These are phyloP conservation scores for Halocynthia aurantium DNA, from an alignment of 23 tunicate genomes.

Conservation along the genomic window DNA sequence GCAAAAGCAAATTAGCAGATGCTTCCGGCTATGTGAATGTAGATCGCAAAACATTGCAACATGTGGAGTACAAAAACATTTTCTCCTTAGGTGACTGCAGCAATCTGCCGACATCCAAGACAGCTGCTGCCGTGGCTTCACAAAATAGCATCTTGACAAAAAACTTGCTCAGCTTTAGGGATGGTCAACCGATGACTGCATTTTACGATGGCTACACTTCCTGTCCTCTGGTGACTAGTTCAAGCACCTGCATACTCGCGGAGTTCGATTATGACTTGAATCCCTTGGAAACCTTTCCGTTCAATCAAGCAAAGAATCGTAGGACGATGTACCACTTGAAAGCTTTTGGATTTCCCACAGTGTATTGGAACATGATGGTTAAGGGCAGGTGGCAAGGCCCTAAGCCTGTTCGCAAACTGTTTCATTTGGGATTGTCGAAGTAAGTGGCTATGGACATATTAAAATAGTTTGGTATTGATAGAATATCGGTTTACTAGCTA, in stretches of 20 bases:
- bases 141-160: slow-evolving; percentile 13
- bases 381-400: slow-evolving; percentile 98
- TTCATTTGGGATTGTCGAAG: slow-evolving; percentile 91
- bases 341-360: slow-evolving; percentile 59
- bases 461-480: too few relatives aligned
- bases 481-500: too few relatives aligned
- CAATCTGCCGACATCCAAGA: slow-evolving; percentile 87
- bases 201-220: slow-evolving; percentile 95
- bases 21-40: slow-evolving; percentile 88
- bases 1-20: slow-evolving; percentile 38
- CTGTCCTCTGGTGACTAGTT: slow-evolving; percentile 93
- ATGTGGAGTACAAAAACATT: slow-evolving; percentile 58
- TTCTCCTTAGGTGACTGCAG: slow-evolving; percentile 96
- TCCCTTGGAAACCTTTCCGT: slow-evolving; percentile 86
- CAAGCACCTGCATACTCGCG: slow-evolving; percentile 89
- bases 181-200: slow-evolving; percentile 4
- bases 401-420: slow-evolving; percentile 38
- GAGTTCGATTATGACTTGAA: slow-evolving; percentile 93
- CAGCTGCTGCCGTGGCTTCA: slow-evolving; percentile 86
- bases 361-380: slow-evolving; percentile 87
- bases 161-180: slow-evolving; percentile 13
- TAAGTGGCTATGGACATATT: slow-evolving; percentile 1
- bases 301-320: slow-evolving; percentile 88
- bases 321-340: slow-evolving; percentile 90
- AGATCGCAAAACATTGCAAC: slow-evolving; percentile 71